Base-by-base conservation (phyloP, 2,888 invertebrate genomes). In the Nomada goodeniana region DNA sequence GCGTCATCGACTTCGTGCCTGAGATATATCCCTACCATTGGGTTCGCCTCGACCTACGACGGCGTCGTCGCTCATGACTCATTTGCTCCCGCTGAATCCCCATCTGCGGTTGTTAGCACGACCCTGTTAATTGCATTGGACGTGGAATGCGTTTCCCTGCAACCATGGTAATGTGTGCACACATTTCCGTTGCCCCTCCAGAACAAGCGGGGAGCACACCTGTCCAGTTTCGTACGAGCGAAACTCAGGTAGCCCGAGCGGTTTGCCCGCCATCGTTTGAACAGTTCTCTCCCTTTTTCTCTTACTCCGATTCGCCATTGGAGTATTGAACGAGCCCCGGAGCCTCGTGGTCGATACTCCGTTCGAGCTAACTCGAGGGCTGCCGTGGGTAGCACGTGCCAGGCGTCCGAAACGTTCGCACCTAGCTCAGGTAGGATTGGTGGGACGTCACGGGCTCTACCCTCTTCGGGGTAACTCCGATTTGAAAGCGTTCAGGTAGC, bases 321-420 rank as follows among this genome's bases (percentile, higher is more conserved):
- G 55, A 83, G 83, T 88, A 88, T 88, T 83, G 88, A 88, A 88
- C 88, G 85, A 80, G 50, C 53, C 63, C 52, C 69, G 64, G 78
- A 67, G 64, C 73, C 83, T 80, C 82, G 80, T 82, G 86, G 57
- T 69, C 71, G 71, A 84, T 83, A 77, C 64, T 61, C 50, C 18
- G 10, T 86, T 83, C 68, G 52, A n/a, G 67, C 67, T 85, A 86
- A 85, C 86, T 83, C 29, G 50, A 13, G 9, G 2, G 7, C 29
- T 26, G 47, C 44, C 50, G n/a, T 10, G 59, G 18, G 42, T 67
- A 82, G 82, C 84, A 84, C 81, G 78, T 84, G 84, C 78, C 81
- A 57, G 65, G 57, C 29, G 52, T 60, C 61, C 26, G 67, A 70
- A 72, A 61, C 65, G 63, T 80, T 76, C 76, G 20, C 76, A 74